Percentiles rank a stretch among this genome's conserved stretches.
phyloP scores from a whole-genome alignment of 2,888 invertebrate genomes.

The Alsophila aescularia region DNA sequence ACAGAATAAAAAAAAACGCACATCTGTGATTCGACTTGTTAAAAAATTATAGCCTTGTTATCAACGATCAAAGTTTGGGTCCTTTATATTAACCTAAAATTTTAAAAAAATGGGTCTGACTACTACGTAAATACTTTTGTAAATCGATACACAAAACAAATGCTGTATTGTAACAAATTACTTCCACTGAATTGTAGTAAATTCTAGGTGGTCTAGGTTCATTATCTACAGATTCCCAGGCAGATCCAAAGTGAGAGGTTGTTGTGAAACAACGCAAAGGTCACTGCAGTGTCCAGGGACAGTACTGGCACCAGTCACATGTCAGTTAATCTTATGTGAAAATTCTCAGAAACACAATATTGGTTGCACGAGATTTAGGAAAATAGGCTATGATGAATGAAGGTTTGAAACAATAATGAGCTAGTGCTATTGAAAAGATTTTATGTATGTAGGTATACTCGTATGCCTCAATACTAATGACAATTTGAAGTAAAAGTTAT shows the following conservation, averaged over 20 bases:
- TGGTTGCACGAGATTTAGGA: conserved; percentile 2
- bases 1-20: too few species aligned
- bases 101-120: too few species aligned
- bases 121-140: too few species aligned
- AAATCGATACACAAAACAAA: too few species aligned
- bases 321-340: conserved; percentile 10
- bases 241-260: conserved; percentile 55
- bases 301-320: conserved; percentile 34
- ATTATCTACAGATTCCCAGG: conserved; percentile 30
- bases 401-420: neutral
- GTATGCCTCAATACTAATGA: too few species aligned
- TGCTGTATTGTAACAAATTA: neutral
- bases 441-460: too few species aligned
- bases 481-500: too few species aligned
- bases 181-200: neutral
- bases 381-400: neutral
- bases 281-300: conserved; percentile 45
- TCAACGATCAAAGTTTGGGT: too few species aligned
- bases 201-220: neutral
- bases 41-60: too few species aligned
- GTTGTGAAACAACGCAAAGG: conserved; percentile 63
- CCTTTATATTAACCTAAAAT: too few species aligned
- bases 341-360: conserved; percentile 17
- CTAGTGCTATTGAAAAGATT: too few species aligned
- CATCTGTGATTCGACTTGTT: too few species aligned